These are phyloP conservation scores for Spisula solida DNA, from an alignment of 2,888 invertebrate genomes.

Conservation along the genomic window DNA sequence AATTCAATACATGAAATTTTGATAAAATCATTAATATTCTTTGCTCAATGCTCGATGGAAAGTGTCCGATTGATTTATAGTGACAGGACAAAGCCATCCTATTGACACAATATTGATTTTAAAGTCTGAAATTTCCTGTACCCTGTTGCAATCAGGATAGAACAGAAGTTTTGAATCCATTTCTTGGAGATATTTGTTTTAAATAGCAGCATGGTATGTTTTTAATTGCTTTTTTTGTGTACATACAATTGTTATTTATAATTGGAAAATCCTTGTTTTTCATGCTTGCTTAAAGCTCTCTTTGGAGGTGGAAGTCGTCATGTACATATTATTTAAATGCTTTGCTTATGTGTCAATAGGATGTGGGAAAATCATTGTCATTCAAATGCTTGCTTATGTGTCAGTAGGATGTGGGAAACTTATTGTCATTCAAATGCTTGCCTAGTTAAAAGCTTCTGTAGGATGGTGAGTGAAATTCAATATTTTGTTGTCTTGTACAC, in stretches of 20 bases:
- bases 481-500: constrained; percentile 9
- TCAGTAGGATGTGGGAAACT: too few relatives aligned
- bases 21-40: constrained; percentile 33
- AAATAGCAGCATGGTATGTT: background rate
- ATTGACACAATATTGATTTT: constrained; percentile 17
- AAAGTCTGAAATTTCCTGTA: background rate
- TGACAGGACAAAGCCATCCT: constrained; percentile 4
- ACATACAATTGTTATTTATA: background rate
- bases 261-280: background rate
- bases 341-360: too few relatives aligned
- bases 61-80: background rate
- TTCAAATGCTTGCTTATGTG: constrained; percentile 26
- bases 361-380: background rate
- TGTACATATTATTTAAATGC: too few relatives aligned
- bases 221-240: background rate
- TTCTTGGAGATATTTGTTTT: background rate
- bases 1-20: constrained; percentile 18
- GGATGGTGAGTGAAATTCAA: constrained; percentile 40
- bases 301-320: too few relatives aligned
- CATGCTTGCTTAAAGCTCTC: constrained; percentile 17
- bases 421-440: too few relatives aligned
- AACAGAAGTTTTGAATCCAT: background rate
- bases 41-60: constrained; percentile 3
- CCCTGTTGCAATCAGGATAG: background rate
- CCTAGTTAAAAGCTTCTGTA: constrained; percentile 34